Evolutionary conservation across 64 coral and sea anemone species (phyloP), one percentile per base, ranked within the genome.

Genomic region (Pocillopora verrucosa): DNA sequence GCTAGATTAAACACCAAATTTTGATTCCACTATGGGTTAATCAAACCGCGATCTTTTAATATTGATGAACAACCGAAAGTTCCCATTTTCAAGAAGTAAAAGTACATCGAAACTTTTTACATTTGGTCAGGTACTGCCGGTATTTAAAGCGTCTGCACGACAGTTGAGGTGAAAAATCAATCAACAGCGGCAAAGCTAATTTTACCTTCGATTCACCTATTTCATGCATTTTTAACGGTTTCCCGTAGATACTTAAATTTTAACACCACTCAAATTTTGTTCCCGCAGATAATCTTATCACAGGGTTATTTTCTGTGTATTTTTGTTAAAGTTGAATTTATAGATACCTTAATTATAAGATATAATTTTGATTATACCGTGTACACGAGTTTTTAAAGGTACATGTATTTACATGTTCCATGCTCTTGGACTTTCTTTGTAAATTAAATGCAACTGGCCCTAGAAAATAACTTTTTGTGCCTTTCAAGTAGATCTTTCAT

Each of bases 11-110:
- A 9, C 76, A 16, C 19, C 5, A 59, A 58, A 78, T 11, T 78
- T 79, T 79, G 77, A 79, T 79, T 79, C 59, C 77, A 56, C 25
- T 79, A 56, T 22, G 56, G 56, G 22, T 79, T 11, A 4, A 24
- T n/a, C 57, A 30, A 60, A 79, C 4, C 57, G 12, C 56, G 77
- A 79, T 79, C 51, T 79, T 16, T 59, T 25, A 3, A 79, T 22
- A 79, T 59, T 79, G 11, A n/a, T 59, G 77, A 2, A 2, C 2
- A 57, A 25, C 2, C 25, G n/a, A 20, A 20, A 70, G 25, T 25
- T 25, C 22, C 64, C 17, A 67, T 20, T 67, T 20, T 20, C n/a
- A 70, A 70, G n/a, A 70, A 24, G 67, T 70, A 70, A 70, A 70
- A 24, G 11, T 20, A 70, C 22, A 25, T 30, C 22, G 16, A 63